Percentiles rank a stretch among this genome's conserved stretches.
These are phyloP conservation scores for Microctenopoma steveboyesi DNA, from an alignment of 2,797 vertebrate species.

Conservation along the genomic window DNA sequence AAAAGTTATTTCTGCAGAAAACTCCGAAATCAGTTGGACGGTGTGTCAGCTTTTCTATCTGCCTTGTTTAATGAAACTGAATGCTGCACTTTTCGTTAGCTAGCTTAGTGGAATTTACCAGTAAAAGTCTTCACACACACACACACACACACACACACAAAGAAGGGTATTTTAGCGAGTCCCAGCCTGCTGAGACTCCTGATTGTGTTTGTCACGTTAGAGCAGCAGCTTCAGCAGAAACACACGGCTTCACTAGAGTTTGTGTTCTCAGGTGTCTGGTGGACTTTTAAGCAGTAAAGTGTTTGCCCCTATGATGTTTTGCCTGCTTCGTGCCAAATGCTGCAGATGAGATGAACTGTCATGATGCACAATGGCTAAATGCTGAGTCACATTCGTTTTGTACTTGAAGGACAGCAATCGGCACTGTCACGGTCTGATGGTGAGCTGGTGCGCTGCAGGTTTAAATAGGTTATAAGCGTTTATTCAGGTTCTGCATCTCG, in stretches of 20 bases:
- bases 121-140: not conserved
- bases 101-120: not conserved
- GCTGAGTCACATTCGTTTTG: not conserved
- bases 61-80: not conserved
- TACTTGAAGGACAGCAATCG: not conserved
- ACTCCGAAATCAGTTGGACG: too few species aligned
- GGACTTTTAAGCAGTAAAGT: not conserved
- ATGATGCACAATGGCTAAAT: not conserved
- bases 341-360: not conserved
- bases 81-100: not conserved
- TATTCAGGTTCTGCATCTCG: not conserved
- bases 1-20: not conserved
- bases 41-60: not conserved
- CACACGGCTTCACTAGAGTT: not conserved
- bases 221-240: not conserved
- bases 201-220: not conserved
- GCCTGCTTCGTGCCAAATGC: slow-evolving; percentile 4
- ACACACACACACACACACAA: too few species aligned
- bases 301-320: not conserved
- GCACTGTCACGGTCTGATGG: not conserved
- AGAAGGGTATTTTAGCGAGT: too few species aligned
- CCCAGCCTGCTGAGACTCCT: too few species aligned
- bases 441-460: not conserved
- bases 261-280: not conserved
- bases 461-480: not conserved